These are phyloP conservation scores for Mola mola DNA, from an alignment of 2,113 vertebrate genomes.

Conservation along the genomic window DNA sequence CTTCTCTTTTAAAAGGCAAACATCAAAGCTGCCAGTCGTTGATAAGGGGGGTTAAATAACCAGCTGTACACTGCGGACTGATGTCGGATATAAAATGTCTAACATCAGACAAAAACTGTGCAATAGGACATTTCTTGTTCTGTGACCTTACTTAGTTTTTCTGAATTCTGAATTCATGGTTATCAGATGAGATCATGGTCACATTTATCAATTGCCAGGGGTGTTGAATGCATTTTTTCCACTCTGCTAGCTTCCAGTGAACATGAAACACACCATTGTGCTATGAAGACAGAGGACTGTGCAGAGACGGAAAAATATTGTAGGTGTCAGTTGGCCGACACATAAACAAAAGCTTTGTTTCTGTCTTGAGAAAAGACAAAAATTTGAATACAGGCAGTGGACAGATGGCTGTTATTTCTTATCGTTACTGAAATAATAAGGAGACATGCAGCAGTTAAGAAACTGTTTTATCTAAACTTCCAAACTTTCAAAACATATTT, in stretches of 20 bases:
- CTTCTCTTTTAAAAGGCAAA: conserved; percentile 42
- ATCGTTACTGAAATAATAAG: background rate
- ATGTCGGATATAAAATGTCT: conserved; percentile 6
- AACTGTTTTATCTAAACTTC: background rate
- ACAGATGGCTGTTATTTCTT: background rate
- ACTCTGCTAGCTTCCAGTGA: conserved; percentile 4
- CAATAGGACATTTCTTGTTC: conserved; percentile 36
- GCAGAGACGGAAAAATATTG: conserved; percentile 31
- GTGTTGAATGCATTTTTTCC: conserved; percentile 35
- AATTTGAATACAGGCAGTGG: conserved; percentile 1
- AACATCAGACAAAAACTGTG: background rate
- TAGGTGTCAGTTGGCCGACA: conserved; percentile 57
- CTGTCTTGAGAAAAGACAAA: conserved; percentile 12
- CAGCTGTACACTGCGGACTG: background rate
- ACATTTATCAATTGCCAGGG: conserved; percentile 36
- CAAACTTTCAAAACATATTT: background rate
- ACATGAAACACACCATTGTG: conserved; percentile 58
- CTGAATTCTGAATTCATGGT: conserved; percentile 39
- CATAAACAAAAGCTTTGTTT: conserved; percentile 43
- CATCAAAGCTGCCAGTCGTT: conserved; percentile 21
- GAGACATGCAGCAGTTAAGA: conserved; percentile 1
- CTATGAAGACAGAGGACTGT: conserved; percentile 24
- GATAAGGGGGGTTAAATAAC: conserved; percentile 6
- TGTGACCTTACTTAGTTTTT: conserved; percentile 45
- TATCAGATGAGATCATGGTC: conserved; percentile 58